phyloP scores from a whole-genome alignment of 2,888 invertebrate species.

The Portevinia maculata region DNA sequence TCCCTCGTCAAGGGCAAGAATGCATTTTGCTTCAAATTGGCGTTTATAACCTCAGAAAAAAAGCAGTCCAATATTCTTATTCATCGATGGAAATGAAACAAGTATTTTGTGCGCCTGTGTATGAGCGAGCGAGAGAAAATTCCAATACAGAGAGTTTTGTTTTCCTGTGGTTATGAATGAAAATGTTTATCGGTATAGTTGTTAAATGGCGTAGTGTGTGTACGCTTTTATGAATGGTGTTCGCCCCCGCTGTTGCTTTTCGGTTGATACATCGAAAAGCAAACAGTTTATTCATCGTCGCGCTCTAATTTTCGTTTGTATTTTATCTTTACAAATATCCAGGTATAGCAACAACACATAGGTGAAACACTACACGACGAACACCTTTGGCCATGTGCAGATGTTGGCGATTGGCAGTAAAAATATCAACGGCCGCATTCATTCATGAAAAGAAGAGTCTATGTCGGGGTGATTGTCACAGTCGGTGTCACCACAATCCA shows the following conservation, averaged over 20 bases:
- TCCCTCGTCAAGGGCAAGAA: conserved; percentile 8
- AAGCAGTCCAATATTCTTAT: not conserved
- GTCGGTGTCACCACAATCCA: not conserved
- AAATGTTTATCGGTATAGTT: conserved; percentile 51
- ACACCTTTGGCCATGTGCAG: conserved; percentile 64
- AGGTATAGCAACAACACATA: conserved; percentile 16
- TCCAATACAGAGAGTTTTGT: conserved; percentile 70
- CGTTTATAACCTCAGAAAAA: conserved; percentile 53
- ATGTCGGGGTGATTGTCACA: not conserved
- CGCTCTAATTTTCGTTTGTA: conserved; percentile 61
- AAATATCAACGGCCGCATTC: conserved; percentile 57
- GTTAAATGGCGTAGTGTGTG: conserved; percentile 38
- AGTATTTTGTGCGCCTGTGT: conserved; percentile 50
- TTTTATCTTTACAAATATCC: conserved; percentile 38
- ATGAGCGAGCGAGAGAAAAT: conserved; percentile 46
- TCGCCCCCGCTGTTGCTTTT: conserved; percentile 57
- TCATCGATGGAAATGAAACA: conserved; percentile 27
- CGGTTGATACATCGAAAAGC: conserved; percentile 30
- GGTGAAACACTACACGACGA: conserved; percentile 13
- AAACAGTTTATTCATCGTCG: conserved; percentile 30
- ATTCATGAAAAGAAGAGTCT: conserved; percentile 26
- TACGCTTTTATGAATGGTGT: conserved; percentile 68
- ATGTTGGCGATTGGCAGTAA: conserved; percentile 46
- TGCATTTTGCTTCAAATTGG: conserved; percentile 57
- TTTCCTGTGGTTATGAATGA: conserved; percentile 71